phyloP scores from a whole-genome alignment of 2,888 invertebrate species.

The Apeira syringaria region DNA sequence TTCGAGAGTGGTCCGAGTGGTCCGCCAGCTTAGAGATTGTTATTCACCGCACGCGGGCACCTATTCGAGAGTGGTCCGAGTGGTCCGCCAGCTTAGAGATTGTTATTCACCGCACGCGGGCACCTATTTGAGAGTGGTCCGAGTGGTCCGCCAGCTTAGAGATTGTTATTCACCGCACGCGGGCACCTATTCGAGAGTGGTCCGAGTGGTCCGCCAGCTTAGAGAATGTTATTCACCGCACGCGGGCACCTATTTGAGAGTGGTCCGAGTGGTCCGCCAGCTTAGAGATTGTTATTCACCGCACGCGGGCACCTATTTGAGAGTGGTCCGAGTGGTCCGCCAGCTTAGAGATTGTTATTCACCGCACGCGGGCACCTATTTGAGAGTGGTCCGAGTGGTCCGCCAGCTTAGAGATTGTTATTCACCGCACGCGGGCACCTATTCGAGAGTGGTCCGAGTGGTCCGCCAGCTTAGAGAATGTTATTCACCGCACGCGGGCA shows the following conservation, averaged over 20 bases:
- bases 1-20: too few species aligned
- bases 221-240: slow-evolving; percentile 12
- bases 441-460: too few species aligned
- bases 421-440: slow-evolving; percentile 7
- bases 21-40: slow-evolving; percentile 3
- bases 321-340: too few species aligned
- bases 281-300: slow-evolving; percentile 10
- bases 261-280: too few species aligned
- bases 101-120: slow-evolving; percentile 11
- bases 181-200: slow-evolving; percentile 11
- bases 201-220: too few species aligned
- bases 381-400: too few species aligned
- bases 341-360: slow-evolving; percentile 9
- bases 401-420: slow-evolving; percentile 6
- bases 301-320: slow-evolving; percentile 7
- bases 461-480: slow-evolving; percentile 2
- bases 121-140: slow-evolving; percentile 11
- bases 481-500: slow-evolving; percentile 10
- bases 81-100: slow-evolving; percentile 1
- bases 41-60: slow-evolving; percentile 9
- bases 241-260: slow-evolving; percentile 8
- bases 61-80: too few species aligned
- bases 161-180: slow-evolving; percentile 10
- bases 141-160: too few species aligned
- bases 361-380: slow-evolving; percentile 5